Base-by-base conservation (phyloP, 1,140 invertebrate genomes). In the Antheraea mylitta region DNA sequence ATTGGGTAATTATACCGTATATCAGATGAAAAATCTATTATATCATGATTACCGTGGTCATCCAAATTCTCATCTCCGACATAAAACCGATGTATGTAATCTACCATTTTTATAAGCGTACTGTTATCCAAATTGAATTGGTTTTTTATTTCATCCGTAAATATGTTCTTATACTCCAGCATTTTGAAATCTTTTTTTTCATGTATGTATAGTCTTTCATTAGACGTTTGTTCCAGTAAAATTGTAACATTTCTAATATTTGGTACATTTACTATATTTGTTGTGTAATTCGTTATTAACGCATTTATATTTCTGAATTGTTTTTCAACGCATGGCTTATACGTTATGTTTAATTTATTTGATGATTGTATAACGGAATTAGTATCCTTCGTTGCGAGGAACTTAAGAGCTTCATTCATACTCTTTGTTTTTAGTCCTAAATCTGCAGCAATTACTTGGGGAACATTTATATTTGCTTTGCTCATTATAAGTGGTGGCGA, bases 1-100 rank as follows among this genome's bases (percentile, higher is more conserved):
- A n/a, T 48, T 8, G 63, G 63, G 48, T 70, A 37, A 19, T 37
- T 61, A 53, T 37, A 18, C 8, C 11, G 22, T 9, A 61, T 45
- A 48, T 70, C 68, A 5, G 64, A 66, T 19, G 18, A 9, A 30
- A 70, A 66, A 36, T 79, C 69, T 16, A 72, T 68, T 9, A 78
- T 13, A 9, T 71, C 19, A 13, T 62, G 66, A 58, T 53, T 75
- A 3, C 72, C 60, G 0, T 67, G 64, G 36, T 60, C 66, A 37
- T 30, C 74, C 0, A 78, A 60, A 8, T 22, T 30, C 10, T 81
- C 62, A 62, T 81, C 78, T 5, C 75, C 81, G 7, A 81, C 63
- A 48, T 83, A 83, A 62, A 78, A 83, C 38, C 68, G 45, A 45
- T 63, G 69, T 5, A 80, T 64, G 7, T 68, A 53, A 37, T 72